phyloP scores from a whole-genome alignment of 2,797 vertebrate genomes.

The Dendrocincla fuliginosa region DNA sequence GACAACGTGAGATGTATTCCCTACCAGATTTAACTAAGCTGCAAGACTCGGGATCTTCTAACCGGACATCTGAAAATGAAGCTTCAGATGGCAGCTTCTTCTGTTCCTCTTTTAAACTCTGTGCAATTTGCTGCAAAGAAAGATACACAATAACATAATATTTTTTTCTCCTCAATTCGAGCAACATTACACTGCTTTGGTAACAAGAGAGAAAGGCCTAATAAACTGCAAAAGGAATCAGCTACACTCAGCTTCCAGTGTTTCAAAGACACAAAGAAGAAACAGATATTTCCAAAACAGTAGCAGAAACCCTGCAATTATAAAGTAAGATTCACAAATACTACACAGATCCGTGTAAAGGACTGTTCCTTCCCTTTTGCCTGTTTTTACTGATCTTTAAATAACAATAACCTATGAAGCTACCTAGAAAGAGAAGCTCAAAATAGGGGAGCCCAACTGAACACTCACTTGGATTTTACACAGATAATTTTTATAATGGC shows the following conservation, averaged over 20 bases:
- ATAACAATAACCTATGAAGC: background rate
- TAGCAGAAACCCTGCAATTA: background rate
- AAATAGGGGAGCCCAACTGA: background rate
- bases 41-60: slow-evolving; percentile 84
- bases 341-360: background rate
- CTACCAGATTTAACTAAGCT: slow-evolving; percentile 83
- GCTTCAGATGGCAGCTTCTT: slow-evolving; percentile 83
- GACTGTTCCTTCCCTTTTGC: background rate
- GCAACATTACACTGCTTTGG: background rate
- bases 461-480: background rate
- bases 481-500: background rate
- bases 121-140: slow-evolving; percentile 89
- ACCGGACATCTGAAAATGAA: slow-evolving; percentile 88
- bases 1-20: background rate
- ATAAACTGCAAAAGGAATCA: background rate
- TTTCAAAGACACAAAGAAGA: background rate
- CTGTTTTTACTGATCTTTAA: background rate
- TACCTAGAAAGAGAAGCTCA: background rate
- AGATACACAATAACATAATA: background rate
- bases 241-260: background rate
- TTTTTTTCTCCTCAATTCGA: background rate
- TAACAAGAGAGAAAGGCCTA: background rate
- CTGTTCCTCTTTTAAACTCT: slow-evolving; percentile 96
- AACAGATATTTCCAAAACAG: background rate
- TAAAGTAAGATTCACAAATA: background rate